These are phyloP conservation scores for Naso thynnoides DNA, from an alignment of 2,797 vertebrate species.

Conservation along the genomic window DNA sequence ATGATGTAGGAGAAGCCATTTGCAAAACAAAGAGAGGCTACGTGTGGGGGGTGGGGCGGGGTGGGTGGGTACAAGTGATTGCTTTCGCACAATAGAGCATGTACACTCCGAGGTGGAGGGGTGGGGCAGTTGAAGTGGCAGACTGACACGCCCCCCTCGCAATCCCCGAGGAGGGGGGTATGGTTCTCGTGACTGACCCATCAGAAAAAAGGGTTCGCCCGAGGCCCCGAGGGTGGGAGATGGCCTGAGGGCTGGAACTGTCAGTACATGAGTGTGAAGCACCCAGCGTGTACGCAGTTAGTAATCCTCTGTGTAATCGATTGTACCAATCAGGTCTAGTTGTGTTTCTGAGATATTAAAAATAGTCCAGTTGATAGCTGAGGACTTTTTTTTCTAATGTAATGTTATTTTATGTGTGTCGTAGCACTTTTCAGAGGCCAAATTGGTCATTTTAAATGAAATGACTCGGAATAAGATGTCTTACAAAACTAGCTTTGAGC, in stretches of 20 bases:
- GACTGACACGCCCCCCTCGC: conserved; percentile 56
- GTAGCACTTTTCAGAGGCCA: not conserved
- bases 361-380: not conserved
- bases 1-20: conserved; percentile 80
- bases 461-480: not conserved
- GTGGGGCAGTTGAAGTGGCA: conserved; percentile 63
- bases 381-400: not conserved
- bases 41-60: conserved; percentile 7
- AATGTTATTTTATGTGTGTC: not conserved
- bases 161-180: conserved; percentile 60
- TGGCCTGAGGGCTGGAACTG: conserved; percentile 11
- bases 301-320: not conserved
- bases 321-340: not conserved
- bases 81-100: conserved; percentile 74
- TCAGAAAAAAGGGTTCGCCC: conserved; percentile 30
- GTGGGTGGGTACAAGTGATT: conserved; percentile 62
- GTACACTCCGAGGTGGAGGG: conserved; percentile 69
- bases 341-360: not conserved
- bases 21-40: conserved; percentile 79
- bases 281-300: conserved; percentile 6
- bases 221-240: conserved; percentile 39
- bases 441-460: not conserved
- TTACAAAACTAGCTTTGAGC: conserved; percentile 8
- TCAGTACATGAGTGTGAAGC: conserved; percentile 21
- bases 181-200: conserved; percentile 66